Conservation (phyloP, 2,888 invertebrate genomes). For the Eristalis pertinax region DNA sequence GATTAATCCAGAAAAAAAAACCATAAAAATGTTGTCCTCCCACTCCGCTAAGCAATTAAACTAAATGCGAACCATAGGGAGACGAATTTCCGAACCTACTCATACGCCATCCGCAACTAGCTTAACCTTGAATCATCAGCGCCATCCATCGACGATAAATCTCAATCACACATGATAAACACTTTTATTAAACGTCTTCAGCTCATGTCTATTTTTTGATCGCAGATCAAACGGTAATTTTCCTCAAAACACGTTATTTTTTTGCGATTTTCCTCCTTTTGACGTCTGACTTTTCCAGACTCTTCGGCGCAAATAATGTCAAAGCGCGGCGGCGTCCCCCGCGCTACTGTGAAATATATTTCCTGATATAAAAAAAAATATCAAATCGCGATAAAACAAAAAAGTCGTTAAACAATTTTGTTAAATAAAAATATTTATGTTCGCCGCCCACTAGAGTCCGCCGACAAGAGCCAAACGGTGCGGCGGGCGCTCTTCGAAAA, state of each 20-base stretch:
- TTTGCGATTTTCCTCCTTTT: neutral
- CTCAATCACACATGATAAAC: neutral
- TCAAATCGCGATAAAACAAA: neutral
- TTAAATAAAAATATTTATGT: neutral
- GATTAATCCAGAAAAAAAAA: too few relatives aligned
- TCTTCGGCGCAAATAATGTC: neutral
- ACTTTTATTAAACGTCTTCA: neutral
- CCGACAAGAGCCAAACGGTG: neutral
- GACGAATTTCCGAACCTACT: neutral
- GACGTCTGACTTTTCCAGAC: neutral
- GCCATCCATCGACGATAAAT: neutral
- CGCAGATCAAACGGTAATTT: neutral
- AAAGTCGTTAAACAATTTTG: neutral
- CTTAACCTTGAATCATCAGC: neutral
- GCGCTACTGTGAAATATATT: neutral
- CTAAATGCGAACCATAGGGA: neutral
- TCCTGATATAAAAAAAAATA: neutral
- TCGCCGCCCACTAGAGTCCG: neutral
- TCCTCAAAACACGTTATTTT: neutral
- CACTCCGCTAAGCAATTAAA: neutral
- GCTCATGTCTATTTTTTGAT: neutral
- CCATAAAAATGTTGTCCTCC: neutral
- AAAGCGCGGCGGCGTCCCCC: neutral
- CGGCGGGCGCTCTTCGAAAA: neutral
- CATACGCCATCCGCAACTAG: neutral